Conservation (phyloP, 2,797 vertebrate species). For the Sebastes reedi region DNA sequence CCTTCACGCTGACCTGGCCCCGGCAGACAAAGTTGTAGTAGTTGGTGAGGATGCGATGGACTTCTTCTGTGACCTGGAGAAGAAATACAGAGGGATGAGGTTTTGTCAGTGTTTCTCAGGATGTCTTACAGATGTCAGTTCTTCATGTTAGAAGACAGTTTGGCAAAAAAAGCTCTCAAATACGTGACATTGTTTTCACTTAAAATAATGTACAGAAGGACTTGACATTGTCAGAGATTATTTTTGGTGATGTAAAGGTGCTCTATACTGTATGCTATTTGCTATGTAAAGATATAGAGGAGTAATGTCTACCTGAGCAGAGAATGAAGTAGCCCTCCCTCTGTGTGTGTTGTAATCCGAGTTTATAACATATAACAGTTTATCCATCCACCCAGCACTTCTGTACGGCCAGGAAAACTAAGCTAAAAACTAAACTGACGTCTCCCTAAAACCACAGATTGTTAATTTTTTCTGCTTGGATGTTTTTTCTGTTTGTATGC, state of each 20-base stretch:
- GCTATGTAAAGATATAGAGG: too few relatives aligned
- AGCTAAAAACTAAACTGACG: neutral
- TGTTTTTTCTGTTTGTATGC: neutral
- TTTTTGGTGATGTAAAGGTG: too few relatives aligned
- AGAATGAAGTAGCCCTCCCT: too few relatives aligned
- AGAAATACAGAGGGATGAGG: neutral
- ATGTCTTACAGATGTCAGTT: neutral
- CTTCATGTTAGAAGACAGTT: neutral
- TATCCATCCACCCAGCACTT: neutral
- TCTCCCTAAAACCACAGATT: neutral
- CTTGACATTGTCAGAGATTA: too few relatives aligned
- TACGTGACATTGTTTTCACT: neutral
- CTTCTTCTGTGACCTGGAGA: constrained; percentile 95
- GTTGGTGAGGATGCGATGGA: constrained; percentile 87
- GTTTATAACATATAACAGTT: neutral
- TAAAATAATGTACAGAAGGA: neutral
- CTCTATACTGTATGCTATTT: too few relatives aligned
- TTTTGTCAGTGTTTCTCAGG: neutral
- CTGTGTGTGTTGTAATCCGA: too few relatives aligned
- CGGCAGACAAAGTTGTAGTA: constrained; percentile 91
- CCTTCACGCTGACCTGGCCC: constrained; percentile 98
- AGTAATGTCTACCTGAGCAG: too few relatives aligned
- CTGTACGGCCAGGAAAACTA: neutral
- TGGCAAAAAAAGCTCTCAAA: neutral
- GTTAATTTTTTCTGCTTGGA: neutral